Conservation (phyloP, 1,140 invertebrate species). For the Notospermus geniculatus region DNA sequence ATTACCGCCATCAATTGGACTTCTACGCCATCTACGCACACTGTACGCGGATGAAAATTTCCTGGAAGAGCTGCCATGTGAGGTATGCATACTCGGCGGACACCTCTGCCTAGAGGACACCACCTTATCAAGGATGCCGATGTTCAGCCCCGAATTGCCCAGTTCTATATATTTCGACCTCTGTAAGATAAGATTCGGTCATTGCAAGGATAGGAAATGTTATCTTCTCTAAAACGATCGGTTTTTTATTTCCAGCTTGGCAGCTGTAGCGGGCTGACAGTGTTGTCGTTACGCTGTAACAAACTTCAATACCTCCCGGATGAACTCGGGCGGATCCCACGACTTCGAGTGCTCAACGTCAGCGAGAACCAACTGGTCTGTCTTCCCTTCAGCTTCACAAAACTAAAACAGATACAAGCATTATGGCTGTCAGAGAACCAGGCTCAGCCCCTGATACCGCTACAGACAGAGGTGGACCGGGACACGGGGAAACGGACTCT, state of each 20-base stretch:
- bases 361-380: slow-evolving; percentile 82
- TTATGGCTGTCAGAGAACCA: slow-evolving; percentile 90
- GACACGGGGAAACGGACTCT: slow-evolving; percentile 79
- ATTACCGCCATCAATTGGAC: slow-evolving; percentile 85
- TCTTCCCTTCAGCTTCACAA: slow-evolving; percentile 84
- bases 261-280: slow-evolving; percentile 77
- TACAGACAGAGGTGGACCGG: slow-evolving; percentile 83
- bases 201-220: no score
- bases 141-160: no score
- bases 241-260: no score
- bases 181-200: no score
- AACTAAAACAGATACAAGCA: slow-evolving; percentile 81
- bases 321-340: slow-evolving; percentile 82
- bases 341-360: slow-evolving; percentile 85
- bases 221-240: no score
- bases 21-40: slow-evolving; percentile 86
- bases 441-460: slow-evolving; percentile 83
- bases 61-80: slow-evolving; percentile 87
- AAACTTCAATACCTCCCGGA: slow-evolving; percentile 74
- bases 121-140: no score
- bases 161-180: no score
- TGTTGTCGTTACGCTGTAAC: slow-evolving; percentile 84
- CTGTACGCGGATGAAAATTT: slow-evolving; percentile 97
- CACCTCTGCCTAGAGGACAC: no score
- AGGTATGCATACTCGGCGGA: no score